Conservation (phyloP, 2,888 invertebrate genomes). For the Hemistola chrysoprasaria region DNA sequence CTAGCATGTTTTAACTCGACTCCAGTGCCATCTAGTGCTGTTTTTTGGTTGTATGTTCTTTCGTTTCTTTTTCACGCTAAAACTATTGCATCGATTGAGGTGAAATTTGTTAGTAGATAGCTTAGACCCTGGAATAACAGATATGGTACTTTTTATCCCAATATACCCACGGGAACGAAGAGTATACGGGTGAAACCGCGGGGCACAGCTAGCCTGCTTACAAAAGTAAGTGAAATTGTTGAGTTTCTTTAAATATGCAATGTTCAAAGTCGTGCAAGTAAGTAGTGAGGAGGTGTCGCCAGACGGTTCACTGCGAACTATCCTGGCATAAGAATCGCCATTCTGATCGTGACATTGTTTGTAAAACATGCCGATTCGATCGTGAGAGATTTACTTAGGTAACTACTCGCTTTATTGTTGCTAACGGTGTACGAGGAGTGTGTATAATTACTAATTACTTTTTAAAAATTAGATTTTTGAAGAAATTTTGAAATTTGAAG, state of each 20-base stretch:
- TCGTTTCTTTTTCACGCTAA: too few relatives aligned
- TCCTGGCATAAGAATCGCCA: conserved; percentile 15
- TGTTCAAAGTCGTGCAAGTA: conserved; percentile 23
- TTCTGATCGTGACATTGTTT: conserved; percentile 40
- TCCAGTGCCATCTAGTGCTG: too few relatives aligned
- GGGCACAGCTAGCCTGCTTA: too few relatives aligned
- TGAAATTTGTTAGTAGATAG: too few relatives aligned
- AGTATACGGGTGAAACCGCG: too few relatives aligned
- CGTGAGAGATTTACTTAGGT: conserved; percentile 36
- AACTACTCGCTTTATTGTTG: conserved; percentile 22
- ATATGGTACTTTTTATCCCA: too few relatives aligned
- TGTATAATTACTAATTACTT: conserved; percentile 19
- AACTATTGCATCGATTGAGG: too few relatives aligned
- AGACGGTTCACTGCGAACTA: conserved; percentile 4
- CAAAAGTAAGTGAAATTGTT: conserved; percentile 22
- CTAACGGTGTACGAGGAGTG: conserved; percentile 10
- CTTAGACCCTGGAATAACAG: too few relatives aligned
- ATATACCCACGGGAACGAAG: too few relatives aligned
- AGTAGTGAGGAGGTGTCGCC: conserved; percentile 19
- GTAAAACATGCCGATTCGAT: conserved; percentile 38
- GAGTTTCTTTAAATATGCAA: conserved; percentile 23
- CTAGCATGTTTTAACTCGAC: too few relatives aligned
- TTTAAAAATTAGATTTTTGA: conserved; percentile 12
- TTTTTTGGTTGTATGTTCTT: too few relatives aligned
- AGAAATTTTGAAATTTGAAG: too few relatives aligned